Conservation (phyloP, 2,113 vertebrate species). For the Epinephelus fuscoguttatus region DNA sequence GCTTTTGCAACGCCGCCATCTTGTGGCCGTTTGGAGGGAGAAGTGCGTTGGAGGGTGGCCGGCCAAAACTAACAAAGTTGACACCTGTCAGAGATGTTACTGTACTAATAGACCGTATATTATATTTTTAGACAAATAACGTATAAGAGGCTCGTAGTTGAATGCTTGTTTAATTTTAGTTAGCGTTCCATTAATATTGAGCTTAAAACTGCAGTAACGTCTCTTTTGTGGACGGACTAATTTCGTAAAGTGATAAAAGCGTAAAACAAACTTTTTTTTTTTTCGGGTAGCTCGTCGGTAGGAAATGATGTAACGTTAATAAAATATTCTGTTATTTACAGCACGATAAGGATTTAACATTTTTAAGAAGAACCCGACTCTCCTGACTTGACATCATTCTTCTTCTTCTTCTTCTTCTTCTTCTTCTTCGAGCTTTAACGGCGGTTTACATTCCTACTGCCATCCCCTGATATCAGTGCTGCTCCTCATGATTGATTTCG, state of each 20-base stretch:
- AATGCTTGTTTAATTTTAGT: background rate
- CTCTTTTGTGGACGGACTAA: background rate
- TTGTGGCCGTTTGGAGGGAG: conserved; percentile 32
- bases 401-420: background rate
- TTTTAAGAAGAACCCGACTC: too few relatives aligned
- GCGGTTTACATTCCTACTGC: too few relatives aligned
- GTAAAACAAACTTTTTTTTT: background rate
- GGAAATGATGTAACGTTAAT: conserved; percentile 17
- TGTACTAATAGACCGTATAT: accelerated
- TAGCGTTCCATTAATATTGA: accelerated
- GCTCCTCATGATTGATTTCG: background rate
- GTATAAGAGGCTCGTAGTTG: background rate
- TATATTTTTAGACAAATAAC: accelerated
- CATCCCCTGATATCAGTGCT: too few relatives aligned
- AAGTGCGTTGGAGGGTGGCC: background rate
- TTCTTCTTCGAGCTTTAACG: too few relatives aligned
- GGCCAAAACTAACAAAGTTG: background rate
- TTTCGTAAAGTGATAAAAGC: background rate
- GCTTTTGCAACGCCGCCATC: conserved; percentile 65
- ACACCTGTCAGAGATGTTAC: background rate
- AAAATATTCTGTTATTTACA: background rate
- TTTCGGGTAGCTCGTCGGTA: background rate
- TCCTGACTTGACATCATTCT: too few relatives aligned
- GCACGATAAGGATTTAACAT: too few relatives aligned
- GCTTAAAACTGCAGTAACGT: background rate